Percentiles rank a stretch among this genome's conserved stretches.
Conservation (phyloP, 2,113 vertebrate genomes). For the Sapajus apella region DNA sequence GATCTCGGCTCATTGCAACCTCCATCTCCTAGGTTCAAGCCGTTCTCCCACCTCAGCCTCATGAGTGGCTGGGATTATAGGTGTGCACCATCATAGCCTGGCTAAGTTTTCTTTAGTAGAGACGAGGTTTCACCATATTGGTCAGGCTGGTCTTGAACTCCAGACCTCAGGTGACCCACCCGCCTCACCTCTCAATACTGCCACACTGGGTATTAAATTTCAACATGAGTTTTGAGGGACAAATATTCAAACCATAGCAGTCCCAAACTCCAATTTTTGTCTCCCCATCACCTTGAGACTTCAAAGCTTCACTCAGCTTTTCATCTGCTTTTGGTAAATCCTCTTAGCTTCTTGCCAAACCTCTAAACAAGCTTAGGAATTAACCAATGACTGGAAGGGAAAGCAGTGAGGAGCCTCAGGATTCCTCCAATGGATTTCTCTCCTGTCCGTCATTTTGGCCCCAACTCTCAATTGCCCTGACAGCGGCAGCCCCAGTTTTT, state of each 20-base stretch:
- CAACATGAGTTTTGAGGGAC: background rate
- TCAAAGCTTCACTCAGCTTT: background rate
- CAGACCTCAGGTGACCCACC: no score
- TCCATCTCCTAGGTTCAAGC: no score
- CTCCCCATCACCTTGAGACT: background rate
- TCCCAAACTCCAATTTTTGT: background rate
- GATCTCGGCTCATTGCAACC: no score
- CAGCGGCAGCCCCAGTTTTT: background rate
- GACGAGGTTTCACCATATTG: no score
- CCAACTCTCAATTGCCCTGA: background rate
- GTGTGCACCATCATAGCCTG: no score
- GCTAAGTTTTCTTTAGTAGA: no score
- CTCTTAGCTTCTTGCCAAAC: background rate
- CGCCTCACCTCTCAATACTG: background rate
- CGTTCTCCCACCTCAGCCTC: no score
- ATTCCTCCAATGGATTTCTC: fast-evolving
- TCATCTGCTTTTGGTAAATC: background rate
- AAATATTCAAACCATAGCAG: background rate
- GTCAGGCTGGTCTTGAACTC: no score
- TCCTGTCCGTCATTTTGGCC: background rate
- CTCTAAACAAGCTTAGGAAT: background rate
- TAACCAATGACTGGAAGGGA: background rate
- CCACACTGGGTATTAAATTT: background rate
- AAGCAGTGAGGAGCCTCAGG: background rate
- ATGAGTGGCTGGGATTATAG: no score